Percentiles rank a stretch among this genome's conserved stretches.
These are phyloP conservation scores for Spheniscus humboldti DNA, from an alignment of 2,797 vertebrate genomes.

Conservation along the genomic window DNA sequence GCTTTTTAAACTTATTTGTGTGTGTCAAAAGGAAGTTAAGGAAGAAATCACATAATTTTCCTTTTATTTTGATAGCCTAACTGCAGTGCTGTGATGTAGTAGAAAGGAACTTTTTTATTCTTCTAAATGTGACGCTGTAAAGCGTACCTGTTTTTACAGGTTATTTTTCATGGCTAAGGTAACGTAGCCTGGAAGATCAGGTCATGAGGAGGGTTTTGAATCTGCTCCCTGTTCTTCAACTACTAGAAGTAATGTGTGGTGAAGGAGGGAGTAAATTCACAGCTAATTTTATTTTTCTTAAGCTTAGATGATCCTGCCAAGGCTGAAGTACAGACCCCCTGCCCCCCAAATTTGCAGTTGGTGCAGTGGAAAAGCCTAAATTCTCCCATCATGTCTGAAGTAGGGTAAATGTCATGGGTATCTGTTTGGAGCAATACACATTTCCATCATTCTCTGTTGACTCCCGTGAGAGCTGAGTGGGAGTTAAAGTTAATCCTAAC, in stretches of 20 bases:
- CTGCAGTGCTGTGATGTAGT: neutral
- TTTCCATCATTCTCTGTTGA: neutral
- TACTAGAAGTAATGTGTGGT: neutral
- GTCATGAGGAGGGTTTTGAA: neutral
- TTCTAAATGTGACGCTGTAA: neutral
- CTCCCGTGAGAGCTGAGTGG: neutral
- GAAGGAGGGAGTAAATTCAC: neutral
- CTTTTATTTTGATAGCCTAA: neutral
- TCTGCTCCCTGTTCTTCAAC: neutral
- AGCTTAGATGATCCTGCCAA: neutral
- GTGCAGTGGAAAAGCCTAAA: neutral
- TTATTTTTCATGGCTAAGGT: neutral
- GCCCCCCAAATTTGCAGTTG: accelerated
- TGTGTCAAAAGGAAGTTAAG: neutral
- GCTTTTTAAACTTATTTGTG: neutral
- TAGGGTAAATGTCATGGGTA: neutral
- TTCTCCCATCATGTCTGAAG: neutral
- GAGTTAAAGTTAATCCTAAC: neutral
- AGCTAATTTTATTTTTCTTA: neutral
- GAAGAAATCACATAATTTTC: neutral
- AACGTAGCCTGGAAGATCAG: neutral
- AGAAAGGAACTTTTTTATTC: neutral
- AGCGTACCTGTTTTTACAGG: neutral
- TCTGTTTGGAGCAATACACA: neutral
- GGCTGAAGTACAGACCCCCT: neutral